phyloP scores from a whole-genome alignment of 2,113 vertebrate genomes.

The Microcebus lehilahytsara region DNA sequence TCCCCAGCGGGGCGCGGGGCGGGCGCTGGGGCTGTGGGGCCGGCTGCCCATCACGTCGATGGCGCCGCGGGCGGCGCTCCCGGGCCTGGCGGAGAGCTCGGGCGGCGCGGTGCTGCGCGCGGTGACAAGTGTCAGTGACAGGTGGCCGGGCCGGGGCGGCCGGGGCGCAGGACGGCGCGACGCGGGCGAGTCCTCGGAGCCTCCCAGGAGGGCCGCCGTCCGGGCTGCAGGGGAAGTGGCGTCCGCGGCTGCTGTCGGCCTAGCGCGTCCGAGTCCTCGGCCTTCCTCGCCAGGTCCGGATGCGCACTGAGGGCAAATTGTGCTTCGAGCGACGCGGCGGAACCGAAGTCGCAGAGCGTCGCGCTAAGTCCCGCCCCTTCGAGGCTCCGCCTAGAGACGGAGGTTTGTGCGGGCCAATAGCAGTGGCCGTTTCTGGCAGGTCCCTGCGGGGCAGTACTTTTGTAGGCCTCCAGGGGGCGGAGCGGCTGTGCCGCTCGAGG shows the following conservation, averaged over 20 bases:
- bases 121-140: not conserved
- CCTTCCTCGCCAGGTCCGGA: no score
- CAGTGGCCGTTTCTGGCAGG: not conserved
- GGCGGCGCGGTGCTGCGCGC: not conserved
- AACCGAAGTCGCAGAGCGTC: not conserved
- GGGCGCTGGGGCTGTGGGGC: no score
- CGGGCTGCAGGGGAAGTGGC: not conserved
- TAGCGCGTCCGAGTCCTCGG: no score
- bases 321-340: not conserved
- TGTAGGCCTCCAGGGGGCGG: not conserved
- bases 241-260: fast-evolving
- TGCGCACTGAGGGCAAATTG: not conserved
- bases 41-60: no score
- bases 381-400: not conserved
- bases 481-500: not conserved
- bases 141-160: not conserved
- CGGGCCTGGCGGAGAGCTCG: not conserved
- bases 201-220: no score
- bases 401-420: not conserved
- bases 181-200: not conserved
- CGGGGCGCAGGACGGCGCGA: fast-evolving
- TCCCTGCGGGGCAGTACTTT: not conserved
- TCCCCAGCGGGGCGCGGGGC: no score
- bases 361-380: not conserved
- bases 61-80: no score